phyloP scores from a whole-genome alignment of 2,888 invertebrate species.

The Electrophaes corylata region DNA sequence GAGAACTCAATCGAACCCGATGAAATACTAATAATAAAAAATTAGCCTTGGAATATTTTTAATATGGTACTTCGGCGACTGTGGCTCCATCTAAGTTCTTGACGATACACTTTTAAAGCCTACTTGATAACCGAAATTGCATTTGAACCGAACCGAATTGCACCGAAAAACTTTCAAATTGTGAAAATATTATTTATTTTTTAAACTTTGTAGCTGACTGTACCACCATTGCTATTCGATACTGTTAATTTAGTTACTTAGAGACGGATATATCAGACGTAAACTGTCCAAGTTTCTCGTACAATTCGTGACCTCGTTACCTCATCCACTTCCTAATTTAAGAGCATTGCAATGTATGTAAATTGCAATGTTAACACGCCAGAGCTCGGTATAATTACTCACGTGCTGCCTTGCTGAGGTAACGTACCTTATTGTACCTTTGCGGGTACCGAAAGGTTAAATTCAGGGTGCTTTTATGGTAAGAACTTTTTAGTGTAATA shows the following conservation, averaged over 20 bases:
- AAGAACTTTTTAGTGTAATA: background rate
- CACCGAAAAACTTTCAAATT: too few species aligned
- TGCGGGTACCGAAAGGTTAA: conserved; percentile 4
- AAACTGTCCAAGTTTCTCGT: conserved; percentile 5
- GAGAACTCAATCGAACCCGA: too few species aligned
- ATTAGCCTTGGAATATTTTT: too few species aligned
- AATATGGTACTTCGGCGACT: too few species aligned
- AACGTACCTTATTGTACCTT: conserved; percentile 23
- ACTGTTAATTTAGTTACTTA: background rate
- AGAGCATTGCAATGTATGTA: conserved; percentile 49
- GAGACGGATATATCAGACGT: background rate
- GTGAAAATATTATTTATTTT: too few species aligned
- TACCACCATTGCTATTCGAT: too few species aligned
- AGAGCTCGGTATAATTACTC: conserved; percentile 26
- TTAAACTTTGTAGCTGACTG: too few species aligned
- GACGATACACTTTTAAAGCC: too few species aligned
- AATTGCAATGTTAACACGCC: conserved; percentile 55
- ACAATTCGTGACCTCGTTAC: conserved; percentile 12
- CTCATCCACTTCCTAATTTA: conserved; percentile 41
- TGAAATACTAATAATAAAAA: too few species aligned
- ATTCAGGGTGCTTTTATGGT: background rate
- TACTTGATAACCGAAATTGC: too few species aligned
- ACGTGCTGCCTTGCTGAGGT: conserved; percentile 22
- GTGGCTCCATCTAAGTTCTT: too few species aligned
- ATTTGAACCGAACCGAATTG: too few species aligned